phyloP scores from a whole-genome alignment of 2,797 vertebrate genomes.

The Choloepus didactylus region DNA sequence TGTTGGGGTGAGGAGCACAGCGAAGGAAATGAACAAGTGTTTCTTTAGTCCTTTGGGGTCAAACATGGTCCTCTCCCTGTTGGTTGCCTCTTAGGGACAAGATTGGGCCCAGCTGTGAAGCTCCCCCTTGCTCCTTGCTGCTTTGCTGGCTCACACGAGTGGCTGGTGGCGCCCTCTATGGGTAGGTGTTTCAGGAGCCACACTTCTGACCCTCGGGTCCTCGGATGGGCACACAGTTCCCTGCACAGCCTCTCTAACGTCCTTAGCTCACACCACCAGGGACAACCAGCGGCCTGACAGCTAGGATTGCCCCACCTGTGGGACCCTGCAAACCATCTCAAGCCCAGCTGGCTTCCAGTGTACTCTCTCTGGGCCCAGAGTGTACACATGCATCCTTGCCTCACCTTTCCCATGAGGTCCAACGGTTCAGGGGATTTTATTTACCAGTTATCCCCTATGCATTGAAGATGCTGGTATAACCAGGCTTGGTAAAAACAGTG shows the following conservation, averaged over 20 bases:
- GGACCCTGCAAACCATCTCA: neutral
- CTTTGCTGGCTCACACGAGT: neutral
- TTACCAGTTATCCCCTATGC: neutral
- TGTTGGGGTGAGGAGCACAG: neutral
- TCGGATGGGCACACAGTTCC: rapidly evolving
- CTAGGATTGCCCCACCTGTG: too few species aligned
- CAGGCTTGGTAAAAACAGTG: neutral
- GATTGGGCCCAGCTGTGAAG: neutral
- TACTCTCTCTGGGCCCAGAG: neutral
- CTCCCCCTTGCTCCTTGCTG: neutral
- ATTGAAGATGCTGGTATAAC: neutral
- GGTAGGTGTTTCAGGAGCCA: neutral
- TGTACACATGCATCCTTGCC: too few species aligned
- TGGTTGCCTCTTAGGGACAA: neutral
- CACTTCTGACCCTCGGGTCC: neutral
- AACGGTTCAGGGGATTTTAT: neutral
- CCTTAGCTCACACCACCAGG: neutral
- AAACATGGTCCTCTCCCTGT: neutral
- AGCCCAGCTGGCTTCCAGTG: neutral
- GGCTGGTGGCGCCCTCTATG: rapidly evolving
- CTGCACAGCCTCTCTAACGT: neutral
- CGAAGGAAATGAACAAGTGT: neutral
- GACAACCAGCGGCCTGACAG: rapidly evolving
- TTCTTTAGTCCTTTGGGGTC: neutral
- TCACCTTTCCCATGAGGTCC: neutral